Evolutionary conservation across 1,140 invertebrate species (phyloP).

Genomic region (Probaryconus sp.): DNA sequence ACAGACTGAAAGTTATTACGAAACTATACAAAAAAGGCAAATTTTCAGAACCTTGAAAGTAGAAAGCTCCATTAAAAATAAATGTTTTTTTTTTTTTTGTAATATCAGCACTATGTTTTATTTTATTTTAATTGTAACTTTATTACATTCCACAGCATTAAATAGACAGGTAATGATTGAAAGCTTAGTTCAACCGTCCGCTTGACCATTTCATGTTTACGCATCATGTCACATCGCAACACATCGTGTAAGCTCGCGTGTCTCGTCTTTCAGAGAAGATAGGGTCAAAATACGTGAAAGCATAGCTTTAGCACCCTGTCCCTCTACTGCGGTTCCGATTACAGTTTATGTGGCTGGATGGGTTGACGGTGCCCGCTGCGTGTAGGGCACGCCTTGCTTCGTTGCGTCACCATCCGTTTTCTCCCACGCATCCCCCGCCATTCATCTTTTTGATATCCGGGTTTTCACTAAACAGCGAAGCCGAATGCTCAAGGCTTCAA

Average conservation of each 20-base stretch:
- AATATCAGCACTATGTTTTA: too few relatives aligned
- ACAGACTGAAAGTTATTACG: too few relatives aligned
- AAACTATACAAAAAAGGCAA: too few relatives aligned
- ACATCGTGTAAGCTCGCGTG: constrained; percentile 54
- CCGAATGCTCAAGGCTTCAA: constrained; percentile 54
- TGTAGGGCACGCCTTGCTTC: constrained; percentile 75
- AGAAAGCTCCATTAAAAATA: too few relatives aligned
- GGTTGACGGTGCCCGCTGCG: constrained; percentile 76
- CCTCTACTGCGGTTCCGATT: constrained; percentile 67
- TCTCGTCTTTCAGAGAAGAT: constrained; percentile 40
- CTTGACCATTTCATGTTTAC: constrained; percentile 68
- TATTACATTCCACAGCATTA: constrained; percentile 46
- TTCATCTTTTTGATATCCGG: constrained; percentile 56
- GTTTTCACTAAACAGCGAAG: constrained; percentile 40
- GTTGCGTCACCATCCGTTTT: constrained; percentile 76
- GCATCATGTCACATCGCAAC: constrained; percentile 66
- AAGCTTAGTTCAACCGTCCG: constrained; percentile 74
- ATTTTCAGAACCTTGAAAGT: too few relatives aligned
- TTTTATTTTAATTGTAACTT: too few relatives aligned
- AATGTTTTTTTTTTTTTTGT: too few relatives aligned
- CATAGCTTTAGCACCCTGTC: constrained; percentile 35
- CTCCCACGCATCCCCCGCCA: constrained; percentile 71
- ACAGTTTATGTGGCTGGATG: constrained; percentile 75
- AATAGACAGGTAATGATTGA: constrained; percentile 73
- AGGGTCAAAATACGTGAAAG: constrained; percentile 53